phyloP scores from a whole-genome alignment of 2,113 vertebrate species.

The Vidua macroura region DNA sequence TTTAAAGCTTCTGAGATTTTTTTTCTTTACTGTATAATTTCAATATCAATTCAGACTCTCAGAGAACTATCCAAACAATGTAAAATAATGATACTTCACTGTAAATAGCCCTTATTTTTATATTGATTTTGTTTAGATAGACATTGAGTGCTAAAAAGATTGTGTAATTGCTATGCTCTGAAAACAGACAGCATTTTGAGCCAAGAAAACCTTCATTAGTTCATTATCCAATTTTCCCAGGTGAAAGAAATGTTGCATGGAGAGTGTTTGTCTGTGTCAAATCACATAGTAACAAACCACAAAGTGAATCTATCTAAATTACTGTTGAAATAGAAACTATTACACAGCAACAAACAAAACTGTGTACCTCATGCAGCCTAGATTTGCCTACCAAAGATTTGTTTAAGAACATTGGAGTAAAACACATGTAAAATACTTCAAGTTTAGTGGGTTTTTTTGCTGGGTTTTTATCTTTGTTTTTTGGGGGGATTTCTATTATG shows the following conservation, averaged over 20 bases:
- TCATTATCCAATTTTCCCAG: slow-evolving; percentile 55
- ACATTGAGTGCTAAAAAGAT: not conserved
- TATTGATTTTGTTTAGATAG: slow-evolving; percentile 14
- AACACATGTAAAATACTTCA: not conserved
- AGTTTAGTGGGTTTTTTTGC: not conserved
- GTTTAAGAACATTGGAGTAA: not conserved
- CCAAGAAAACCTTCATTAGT: slow-evolving; percentile 59
- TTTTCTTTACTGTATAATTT: not conserved
- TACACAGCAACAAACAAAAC: not conserved
- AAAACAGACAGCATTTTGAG: slow-evolving; percentile 23
- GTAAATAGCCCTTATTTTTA: slow-evolving; percentile 19
- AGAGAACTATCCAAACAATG: not conserved
- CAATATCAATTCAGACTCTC: not conserved
- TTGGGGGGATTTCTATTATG: not conserved
- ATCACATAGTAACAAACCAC: slow-evolving; percentile 49
- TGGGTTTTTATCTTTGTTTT: not conserved
- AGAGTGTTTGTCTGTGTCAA: slow-evolving; percentile 16
- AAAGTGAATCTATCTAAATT: slow-evolving; percentile 29
- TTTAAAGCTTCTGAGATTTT: not conserved
- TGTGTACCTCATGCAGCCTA: not conserved
- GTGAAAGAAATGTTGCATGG: slow-evolving; percentile 40
- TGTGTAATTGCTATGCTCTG: slow-evolving; percentile 33
- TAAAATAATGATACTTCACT: not conserved
- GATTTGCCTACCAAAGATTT: not conserved
- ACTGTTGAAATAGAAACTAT: slow-evolving; percentile 8